Conservation (phyloP, 2,113 vertebrate species). For the Aix galericulata region DNA sequence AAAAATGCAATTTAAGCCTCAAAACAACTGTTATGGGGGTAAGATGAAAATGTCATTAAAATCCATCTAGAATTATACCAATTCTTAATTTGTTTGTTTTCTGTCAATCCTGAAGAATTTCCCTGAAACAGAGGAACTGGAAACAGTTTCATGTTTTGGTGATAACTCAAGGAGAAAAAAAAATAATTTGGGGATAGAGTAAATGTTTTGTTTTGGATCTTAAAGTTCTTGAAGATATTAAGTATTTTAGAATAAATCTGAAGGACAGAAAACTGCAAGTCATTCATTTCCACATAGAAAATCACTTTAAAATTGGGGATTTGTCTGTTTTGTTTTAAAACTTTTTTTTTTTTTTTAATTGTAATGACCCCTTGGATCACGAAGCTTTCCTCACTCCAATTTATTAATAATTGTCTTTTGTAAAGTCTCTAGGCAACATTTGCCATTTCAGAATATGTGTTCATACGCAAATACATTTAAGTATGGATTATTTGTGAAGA, state of each 20-base stretch:
- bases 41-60: background rate
- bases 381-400: background rate
- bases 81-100: background rate
- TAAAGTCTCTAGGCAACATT: background rate
- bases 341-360: background rate
- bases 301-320: background rate
- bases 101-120: background rate
- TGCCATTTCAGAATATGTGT: background rate
- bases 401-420: background rate
- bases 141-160: background rate
- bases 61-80: background rate
- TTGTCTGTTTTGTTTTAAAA: background rate
- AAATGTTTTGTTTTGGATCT: background rate
- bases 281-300: background rate
- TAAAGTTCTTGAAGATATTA: background rate
- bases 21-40: background rate
- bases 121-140: background rate
- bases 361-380: background rate
- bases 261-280: background rate
- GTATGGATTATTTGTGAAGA: background rate
- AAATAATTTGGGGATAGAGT: background rate
- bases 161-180: background rate
- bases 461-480: background rate
- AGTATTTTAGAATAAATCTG: background rate
- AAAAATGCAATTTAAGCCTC: background rate